These are phyloP conservation scores for Drosophila ficusphila DNA, from an alignment of 1,140 invertebrate genomes.

Conservation along the genomic window DNA sequence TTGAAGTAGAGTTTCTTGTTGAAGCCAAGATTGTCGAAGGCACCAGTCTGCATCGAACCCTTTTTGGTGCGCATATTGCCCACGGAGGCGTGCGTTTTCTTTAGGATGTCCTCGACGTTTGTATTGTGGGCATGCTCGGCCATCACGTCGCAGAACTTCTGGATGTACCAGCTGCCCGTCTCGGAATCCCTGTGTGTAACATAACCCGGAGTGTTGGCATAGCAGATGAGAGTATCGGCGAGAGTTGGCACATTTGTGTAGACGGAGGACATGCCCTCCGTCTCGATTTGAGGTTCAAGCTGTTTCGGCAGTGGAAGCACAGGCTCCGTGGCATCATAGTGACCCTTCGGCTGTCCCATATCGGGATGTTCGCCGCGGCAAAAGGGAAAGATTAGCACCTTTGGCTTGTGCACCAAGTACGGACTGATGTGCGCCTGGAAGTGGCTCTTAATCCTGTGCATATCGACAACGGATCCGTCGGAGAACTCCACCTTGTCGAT, in stretches of 20 bases:
- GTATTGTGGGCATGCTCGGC: conserved; percentile 88
- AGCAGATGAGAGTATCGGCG: conserved; percentile 87
- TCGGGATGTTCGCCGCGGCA: conserved; percentile 85
- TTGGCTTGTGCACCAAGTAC: conserved; percentile 88
- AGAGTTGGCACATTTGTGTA: conserved; percentile 73
- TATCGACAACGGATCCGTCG: conserved; percentile 84
- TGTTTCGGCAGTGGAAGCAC: not conserved
- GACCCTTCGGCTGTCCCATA: conserved; percentile 38
- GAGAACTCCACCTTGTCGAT: conserved; percentile 81
- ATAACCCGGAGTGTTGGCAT: conserved; percentile 88
- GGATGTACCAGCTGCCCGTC: conserved; percentile 91
- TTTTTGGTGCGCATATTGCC: conserved; percentile 6
- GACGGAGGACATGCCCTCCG: conserved; percentile 18
- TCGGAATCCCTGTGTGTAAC: conserved; percentile 87
- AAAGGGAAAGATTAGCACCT: conserved; percentile 91
- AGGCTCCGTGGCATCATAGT: not conserved
- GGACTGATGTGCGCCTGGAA: conserved; percentile 88
- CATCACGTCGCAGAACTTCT: conserved; percentile 90
- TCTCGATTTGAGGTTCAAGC: conserved; percentile 3
- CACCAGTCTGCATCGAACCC: conserved; percentile 57
- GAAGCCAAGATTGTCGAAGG: conserved; percentile 62
- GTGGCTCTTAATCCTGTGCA: conserved; percentile 85
- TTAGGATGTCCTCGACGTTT: conserved; percentile 88
- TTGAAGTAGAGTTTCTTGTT: conserved; percentile 73
- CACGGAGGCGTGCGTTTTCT: conserved; percentile 85